Percentiles rank a stretch among this genome's conserved stretches.
These are phyloP conservation scores for Loripinus fragilis DNA, from an alignment of 2,888 invertebrate genomes.

Conservation along the genomic window DNA sequence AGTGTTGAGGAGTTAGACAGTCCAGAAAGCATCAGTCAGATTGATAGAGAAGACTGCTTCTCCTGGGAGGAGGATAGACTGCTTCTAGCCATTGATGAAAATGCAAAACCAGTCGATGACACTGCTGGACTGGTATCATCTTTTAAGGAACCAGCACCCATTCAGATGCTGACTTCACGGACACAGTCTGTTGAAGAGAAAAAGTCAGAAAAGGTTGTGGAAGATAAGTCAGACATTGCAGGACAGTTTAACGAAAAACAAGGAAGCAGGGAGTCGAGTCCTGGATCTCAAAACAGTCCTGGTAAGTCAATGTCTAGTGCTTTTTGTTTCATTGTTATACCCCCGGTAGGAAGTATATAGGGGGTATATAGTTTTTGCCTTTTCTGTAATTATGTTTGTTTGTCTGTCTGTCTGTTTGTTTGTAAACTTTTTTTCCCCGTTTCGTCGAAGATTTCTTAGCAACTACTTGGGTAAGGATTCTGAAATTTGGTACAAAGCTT, in stretches of 20 bases:
- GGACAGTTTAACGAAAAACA: neutral
- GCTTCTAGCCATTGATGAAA: constrained; percentile 71
- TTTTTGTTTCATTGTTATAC: too few species aligned
- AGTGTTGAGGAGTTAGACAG: constrained; percentile 76
- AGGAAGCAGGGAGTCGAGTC: constrained; percentile 33
- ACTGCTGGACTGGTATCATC: constrained; percentile 53
- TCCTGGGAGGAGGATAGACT: constrained; percentile 80
- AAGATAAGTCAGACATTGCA: neutral
- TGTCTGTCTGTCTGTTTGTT: too few species aligned
- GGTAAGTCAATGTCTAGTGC: too few species aligned
- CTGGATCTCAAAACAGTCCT: constrained; percentile 21
- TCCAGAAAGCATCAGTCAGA: constrained; percentile 77
- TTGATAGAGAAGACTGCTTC: constrained; percentile 79
- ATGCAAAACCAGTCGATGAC: constrained; percentile 48
- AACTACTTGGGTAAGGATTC: too few species aligned
- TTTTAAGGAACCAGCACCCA: constrained; percentile 48
- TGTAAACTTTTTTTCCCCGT: too few species aligned
- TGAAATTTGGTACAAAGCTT: too few species aligned
- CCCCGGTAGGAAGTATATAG: too few species aligned
- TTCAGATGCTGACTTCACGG: neutral
- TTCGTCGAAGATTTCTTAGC: too few species aligned
- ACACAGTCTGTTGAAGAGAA: constrained; percentile 21
- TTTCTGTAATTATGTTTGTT: too few species aligned
- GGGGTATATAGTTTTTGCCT: too few species aligned
- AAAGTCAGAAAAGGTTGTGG: neutral